Evolutionary conservation across 1,140 invertebrate genomes (phyloP).

Genomic region (Aporrectodea caliginosa): DNA sequence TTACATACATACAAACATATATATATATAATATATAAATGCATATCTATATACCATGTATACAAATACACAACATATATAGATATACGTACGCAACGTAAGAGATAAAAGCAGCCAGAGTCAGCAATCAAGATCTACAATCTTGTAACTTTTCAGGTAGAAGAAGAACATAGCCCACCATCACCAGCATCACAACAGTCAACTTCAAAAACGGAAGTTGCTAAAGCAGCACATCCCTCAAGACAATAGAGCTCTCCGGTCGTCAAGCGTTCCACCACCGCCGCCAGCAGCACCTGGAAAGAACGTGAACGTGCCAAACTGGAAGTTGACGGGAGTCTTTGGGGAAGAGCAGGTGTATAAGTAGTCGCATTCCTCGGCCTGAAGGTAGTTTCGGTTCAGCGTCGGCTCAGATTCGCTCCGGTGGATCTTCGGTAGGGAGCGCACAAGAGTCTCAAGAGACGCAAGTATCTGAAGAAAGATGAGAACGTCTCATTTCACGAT

Average conservation of each 20-base stretch:
- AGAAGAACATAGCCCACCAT: too few relatives aligned
- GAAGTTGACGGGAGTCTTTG: constrained; percentile 84
- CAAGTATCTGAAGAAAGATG: constrained; percentile 62
- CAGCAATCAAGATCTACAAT: too few relatives aligned
- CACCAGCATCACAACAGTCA: too few relatives aligned
- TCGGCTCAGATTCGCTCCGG: constrained; percentile 85
- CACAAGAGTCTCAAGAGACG: constrained; percentile 76
- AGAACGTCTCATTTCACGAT: too few relatives aligned
- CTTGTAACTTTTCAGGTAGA: too few relatives aligned
- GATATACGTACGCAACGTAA: too few relatives aligned
- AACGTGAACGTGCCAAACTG: constrained; percentile 28
- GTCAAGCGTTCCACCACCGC: neutral
- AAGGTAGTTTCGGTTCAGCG: constrained; percentile 76
- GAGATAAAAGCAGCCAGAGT: too few relatives aligned
- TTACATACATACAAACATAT: too few relatives aligned
- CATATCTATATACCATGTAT: too few relatives aligned
- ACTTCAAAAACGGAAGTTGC: neutral
- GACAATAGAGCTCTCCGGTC: neutral
- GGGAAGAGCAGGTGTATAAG: constrained; percentile 81
- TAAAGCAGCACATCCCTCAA: neutral
- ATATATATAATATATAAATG: too few relatives aligned
- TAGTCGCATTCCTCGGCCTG: constrained; percentile 71
- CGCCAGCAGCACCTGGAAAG: constrained; percentile 12
- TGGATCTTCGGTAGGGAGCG: constrained; percentile 87
- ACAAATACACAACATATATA: too few relatives aligned